Evolutionary conservation across 2,888 invertebrate genomes (phyloP).

Genomic region (Nemotelus nigrinus): DNA sequence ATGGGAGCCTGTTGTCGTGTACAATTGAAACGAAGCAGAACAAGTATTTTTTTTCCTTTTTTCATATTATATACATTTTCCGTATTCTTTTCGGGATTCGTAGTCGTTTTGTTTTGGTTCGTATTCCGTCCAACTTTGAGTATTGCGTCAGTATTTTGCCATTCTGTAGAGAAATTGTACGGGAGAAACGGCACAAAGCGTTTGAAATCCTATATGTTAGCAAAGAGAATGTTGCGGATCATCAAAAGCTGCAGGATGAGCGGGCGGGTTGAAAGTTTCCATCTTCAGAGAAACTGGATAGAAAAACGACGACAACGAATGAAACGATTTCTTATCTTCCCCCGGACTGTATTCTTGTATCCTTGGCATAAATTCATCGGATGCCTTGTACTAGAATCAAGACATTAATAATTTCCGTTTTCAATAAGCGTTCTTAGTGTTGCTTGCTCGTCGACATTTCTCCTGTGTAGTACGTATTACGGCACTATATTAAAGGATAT

Average conservation of each 20-base stretch:
- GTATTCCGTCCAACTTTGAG: neutral
- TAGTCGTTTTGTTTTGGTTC: too few species aligned
- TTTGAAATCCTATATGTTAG: neutral
- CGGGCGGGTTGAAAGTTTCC: neutral
- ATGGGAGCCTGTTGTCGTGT: slow-evolving; percentile 52
- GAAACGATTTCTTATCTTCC: neutral
- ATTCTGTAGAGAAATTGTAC: neutral
- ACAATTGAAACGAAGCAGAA: slow-evolving; percentile 47
- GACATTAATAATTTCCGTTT: slow-evolving; percentile 49
- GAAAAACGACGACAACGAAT: neutral
- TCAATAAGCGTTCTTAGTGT: slow-evolving; percentile 41
- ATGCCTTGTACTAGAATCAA: slow-evolving; percentile 44
- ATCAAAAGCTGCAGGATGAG: neutral
- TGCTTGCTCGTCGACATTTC: neutral
- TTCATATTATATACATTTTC: neutral
- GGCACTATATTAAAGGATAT: slow-evolving; percentile 31
- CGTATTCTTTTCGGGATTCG: too few species aligned
- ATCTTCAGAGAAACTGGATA: neutral
- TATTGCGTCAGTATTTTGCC: neutral
- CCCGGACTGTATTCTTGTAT: neutral
- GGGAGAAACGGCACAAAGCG: neutral
- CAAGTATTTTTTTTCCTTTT: slow-evolving; percentile 45
- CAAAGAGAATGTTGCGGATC: neutral
- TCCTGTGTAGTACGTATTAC: neutral
- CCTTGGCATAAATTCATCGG: slow-evolving; percentile 47